Conservation (phyloP, 2,797 vertebrate species). For the Delichon dasypus region DNA sequence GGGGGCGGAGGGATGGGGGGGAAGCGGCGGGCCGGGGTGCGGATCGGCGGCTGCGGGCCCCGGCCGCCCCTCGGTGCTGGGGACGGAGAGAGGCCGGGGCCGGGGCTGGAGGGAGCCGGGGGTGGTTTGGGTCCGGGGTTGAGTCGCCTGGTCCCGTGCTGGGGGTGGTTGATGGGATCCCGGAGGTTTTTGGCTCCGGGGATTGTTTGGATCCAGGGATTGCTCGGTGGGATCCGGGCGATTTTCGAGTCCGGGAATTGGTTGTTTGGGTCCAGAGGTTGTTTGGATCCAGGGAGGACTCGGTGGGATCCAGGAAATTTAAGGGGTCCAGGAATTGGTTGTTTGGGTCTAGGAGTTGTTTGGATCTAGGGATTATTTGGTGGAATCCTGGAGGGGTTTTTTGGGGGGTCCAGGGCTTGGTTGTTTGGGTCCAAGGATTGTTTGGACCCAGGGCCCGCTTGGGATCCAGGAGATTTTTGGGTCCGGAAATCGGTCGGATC, state of each 20-base stretch:
- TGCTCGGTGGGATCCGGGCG: rapidly evolving
- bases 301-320: neutral
- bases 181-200: rapidly evolving
- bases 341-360: no score
- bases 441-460: neutral
- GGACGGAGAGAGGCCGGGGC: no score
- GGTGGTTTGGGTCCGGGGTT: neutral
- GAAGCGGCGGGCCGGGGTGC: neutral
- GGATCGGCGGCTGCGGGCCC: neutral
- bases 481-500: neutral
- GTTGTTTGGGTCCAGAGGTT: neutral
- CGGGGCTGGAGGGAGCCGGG: no score
- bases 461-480: neutral
- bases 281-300: neutral
- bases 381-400: neutral
- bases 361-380: no score
- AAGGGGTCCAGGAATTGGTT: neutral
- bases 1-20: neutral
- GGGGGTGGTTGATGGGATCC: no score
- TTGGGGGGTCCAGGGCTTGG: no score
- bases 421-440: neutral
- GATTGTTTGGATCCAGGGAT: neutral
- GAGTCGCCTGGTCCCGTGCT: neutral
- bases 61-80: neutral
- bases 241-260: neutral